Evolutionary conservation across 2,888 invertebrate species (phyloP).

Genomic region (Stenichneumon culpator): DNA sequence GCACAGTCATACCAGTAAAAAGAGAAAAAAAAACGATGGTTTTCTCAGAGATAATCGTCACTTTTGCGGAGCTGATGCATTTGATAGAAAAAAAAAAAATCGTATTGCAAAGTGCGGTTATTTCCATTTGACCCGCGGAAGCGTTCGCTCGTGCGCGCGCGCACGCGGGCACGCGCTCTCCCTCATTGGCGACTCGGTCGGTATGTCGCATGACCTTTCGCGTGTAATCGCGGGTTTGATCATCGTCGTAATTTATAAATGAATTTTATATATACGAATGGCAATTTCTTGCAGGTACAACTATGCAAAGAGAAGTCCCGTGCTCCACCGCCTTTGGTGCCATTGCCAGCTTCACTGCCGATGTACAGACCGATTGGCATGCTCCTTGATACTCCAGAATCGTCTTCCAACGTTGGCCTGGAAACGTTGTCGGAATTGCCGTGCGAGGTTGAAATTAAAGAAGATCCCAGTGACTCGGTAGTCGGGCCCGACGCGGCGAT

Average conservation of each 20-base stretch:
- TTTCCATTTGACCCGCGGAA: neutral
- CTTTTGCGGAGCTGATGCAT: neutral
- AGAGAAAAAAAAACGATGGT: neutral
- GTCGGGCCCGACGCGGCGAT: constrained; percentile 25
- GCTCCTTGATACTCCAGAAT: constrained; percentile 57
- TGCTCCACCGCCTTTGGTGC: constrained; percentile 81
- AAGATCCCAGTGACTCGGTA: constrained; percentile 69
- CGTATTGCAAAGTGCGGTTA: neutral
- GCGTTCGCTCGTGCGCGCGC: neutral
- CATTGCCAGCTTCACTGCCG: constrained; percentile 76
- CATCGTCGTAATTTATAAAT: neutral
- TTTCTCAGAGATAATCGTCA: neutral
- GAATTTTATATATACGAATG: neutral
- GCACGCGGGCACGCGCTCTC: neutral
- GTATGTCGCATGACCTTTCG: neutral
- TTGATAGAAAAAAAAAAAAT: neutral
- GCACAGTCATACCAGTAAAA: neutral
- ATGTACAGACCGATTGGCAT: constrained; percentile 64
- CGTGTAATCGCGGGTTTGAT: neutral
- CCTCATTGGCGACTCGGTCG: neutral
- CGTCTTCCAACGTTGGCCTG: constrained; percentile 57
- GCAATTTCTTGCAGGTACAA: constrained; percentile 71
- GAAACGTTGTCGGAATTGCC: constrained; percentile 78
- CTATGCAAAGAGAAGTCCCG: constrained; percentile 79
- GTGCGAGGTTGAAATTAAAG: constrained; percentile 81